phyloP scores from a whole-genome alignment of 2,888 invertebrate species.

The Adelphocoris suturalis region DNA sequence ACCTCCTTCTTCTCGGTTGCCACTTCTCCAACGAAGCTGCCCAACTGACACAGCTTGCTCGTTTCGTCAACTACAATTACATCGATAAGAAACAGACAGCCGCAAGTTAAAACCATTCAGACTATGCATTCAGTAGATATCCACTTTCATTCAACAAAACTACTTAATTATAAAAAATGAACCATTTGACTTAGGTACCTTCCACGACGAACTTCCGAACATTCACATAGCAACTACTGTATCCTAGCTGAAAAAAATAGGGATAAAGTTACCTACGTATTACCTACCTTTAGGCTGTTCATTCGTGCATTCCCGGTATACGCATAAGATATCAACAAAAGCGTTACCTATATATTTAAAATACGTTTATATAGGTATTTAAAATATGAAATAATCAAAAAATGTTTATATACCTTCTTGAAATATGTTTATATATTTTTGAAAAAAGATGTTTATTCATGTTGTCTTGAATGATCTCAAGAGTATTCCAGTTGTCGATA shows the following conservation, averaged over 20 bases:
- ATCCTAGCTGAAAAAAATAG: no score
- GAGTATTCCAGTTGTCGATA: not conserved
- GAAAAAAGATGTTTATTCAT: not conserved
- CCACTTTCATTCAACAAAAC: not conserved
- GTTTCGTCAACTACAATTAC: constrained; percentile 87
- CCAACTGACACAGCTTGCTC: constrained; percentile 90
- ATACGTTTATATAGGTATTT: not conserved
- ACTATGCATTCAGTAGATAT: not conserved
- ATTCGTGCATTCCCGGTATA: constrained; percentile 3
- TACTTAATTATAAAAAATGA: not conserved
- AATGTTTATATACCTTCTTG: no score
- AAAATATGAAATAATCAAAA: no score
- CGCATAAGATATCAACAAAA: not conserved
- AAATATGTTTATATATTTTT: no score
- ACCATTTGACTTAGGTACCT: no score
- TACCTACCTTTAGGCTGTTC: constrained; percentile 15
- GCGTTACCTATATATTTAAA: not conserved
- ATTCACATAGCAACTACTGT: no score
- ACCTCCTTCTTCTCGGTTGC: constrained; percentile 95
- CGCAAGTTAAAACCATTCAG: not conserved
- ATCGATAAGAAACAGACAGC: constrained; percentile 75
- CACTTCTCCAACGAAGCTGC: constrained; percentile 96
- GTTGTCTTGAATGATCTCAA: constrained; percentile 1
- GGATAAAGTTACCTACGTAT: no score
- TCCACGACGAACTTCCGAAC: no score